phyloP scores from a whole-genome alignment of 2,888 invertebrate species.

The Eupithecia tripunctaria region DNA sequence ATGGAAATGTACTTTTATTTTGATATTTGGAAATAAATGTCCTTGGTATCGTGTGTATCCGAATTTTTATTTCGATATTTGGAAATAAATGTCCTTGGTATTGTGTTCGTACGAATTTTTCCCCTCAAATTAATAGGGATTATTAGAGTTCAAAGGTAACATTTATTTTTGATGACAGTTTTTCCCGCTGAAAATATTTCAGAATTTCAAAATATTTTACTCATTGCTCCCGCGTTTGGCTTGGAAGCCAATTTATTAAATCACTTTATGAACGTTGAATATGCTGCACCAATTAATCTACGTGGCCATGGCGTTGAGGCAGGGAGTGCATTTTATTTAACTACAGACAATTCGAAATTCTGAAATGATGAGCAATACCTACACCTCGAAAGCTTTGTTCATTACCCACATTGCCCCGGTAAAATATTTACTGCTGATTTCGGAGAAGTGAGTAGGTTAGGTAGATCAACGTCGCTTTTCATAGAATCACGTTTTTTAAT shows the following conservation, averaged over 20 bases:
- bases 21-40: background rate
- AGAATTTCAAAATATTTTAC: background rate
- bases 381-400: background rate
- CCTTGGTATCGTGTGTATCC: background rate
- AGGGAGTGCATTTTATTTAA: background rate
- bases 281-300: conserved; percentile 8
- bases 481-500: background rate
- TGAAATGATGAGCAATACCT: background rate
- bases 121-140: background rate
- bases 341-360: background rate
- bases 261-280: background rate
- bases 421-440: background rate
- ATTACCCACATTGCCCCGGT: background rate
- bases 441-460: no score
- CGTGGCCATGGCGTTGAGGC: background rate
- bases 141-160: background rate
- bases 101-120: background rate
- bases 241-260: conserved; percentile 8
- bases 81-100: background rate
- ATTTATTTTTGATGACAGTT: conserved; percentile 6
- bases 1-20: no score
- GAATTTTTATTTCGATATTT: background rate
- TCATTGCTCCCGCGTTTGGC: background rate
- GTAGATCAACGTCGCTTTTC: background rate
- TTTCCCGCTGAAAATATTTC: conserved; percentile 9